Evolutionary conservation across 2,113 vertebrate species (phyloP), one percentile per base, ranked within the genome.

Genomic region (Micromys minutus): DNA sequence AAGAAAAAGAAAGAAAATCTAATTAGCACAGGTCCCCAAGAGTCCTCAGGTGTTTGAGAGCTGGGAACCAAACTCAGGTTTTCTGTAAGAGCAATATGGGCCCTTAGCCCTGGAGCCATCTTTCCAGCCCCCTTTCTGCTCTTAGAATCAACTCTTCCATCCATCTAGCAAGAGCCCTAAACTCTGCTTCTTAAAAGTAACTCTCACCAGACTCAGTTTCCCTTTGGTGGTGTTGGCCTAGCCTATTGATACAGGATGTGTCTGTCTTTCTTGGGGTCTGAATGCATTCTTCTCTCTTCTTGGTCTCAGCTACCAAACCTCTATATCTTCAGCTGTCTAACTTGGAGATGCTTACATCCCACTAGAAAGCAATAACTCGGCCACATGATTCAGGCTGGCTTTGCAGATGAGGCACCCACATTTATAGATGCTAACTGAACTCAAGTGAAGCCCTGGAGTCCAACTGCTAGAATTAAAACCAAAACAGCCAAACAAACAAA

Each of bases 391-490:
- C 89, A 87, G 31, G 31, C 13, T 72, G 65, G 31, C 10, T 6
- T n/a, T n/a, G 1, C 4, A 13, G 9, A 22, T 3, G 31, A 13
- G 3, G 39, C 69, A 19, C 4, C 45, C 0, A 5, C 10, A 61
- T 42, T 3, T 19, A 8, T 29, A 36, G 21, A 57, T 39, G 47
- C 1, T 39, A 5, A 24, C 12, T 80, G 39, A 1, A 17, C 7
- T 39, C 1, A 9, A 13, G 6, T 2, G 13, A 22, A 12, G 9
- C 19, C 36, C 29, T 72, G 59, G 50, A 36, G 63, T 39, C 74
- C 8, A 11, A 65, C 12, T 0, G 15, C 34, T 11, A 13, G 65
- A 36, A 42, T 47, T 5, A 36, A 76, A 42, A 36, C 8, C 39
- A 72, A 29, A 11, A 52, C 50, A 52, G 11, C 5, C 50, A 50